These are phyloP conservation scores for Ispidina lecontei DNA, from an alignment of 2,797 vertebrate species.

Conservation along the genomic window DNA sequence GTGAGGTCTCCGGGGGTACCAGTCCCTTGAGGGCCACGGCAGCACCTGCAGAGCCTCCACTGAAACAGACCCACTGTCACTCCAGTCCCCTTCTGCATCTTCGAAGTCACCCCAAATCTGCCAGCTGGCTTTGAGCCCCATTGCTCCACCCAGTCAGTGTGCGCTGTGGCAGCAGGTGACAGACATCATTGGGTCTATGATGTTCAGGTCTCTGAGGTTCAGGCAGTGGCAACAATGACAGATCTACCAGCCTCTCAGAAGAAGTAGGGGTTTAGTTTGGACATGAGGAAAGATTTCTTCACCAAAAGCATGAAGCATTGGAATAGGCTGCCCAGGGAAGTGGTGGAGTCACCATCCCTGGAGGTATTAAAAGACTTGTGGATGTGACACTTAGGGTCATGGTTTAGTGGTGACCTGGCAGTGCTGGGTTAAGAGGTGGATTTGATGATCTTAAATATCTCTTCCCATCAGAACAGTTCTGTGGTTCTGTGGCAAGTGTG, in stretches of 20 bases:
- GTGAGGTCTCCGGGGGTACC: background rate
- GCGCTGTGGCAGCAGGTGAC: background rate
- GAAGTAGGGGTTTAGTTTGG: background rate
- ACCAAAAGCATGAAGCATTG: background rate
- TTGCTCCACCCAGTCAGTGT: accelerated
- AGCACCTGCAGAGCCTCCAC: too few species aligned
- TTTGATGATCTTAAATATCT: background rate
- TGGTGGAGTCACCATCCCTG: background rate
- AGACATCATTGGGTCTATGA: background rate
- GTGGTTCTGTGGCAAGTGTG: background rate
- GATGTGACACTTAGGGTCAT: background rate
- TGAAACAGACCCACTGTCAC: accelerated
- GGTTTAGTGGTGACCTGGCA: background rate
- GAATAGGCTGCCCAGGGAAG: background rate
- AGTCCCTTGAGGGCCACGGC: background rate
- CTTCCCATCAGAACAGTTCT: background rate
- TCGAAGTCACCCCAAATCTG: background rate
- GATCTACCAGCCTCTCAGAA: accelerated
- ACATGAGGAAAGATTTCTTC: background rate
- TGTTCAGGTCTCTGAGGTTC: background rate
- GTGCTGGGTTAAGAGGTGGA: background rate
- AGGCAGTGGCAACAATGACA: too few species aligned
- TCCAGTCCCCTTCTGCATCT: too few species aligned
- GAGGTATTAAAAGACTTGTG: background rate
- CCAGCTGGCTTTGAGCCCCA: background rate